These are phyloP conservation scores for Caiman crocodilus DNA, from an alignment of 2,797 vertebrate genomes.

Conservation along the genomic window DNA sequence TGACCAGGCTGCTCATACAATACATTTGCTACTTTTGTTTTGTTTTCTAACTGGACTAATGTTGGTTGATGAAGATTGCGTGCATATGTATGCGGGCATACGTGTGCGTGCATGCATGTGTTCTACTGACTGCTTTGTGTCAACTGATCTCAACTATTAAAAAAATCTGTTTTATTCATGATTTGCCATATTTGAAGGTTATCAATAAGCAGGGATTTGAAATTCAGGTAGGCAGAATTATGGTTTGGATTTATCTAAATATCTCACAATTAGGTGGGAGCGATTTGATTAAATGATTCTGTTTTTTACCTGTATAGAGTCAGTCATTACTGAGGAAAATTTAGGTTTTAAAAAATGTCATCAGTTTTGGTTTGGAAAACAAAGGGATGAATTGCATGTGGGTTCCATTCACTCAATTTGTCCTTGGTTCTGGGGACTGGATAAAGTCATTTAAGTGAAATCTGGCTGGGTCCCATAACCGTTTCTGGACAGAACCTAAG, in stretches of 20 bases:
- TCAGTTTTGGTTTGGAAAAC: conserved; percentile 9
- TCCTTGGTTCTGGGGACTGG: neutral
- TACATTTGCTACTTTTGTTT: conserved; percentile 63
- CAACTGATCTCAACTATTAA: conserved; percentile 52
- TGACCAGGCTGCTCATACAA: conserved; percentile 72
- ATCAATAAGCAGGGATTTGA: neutral
- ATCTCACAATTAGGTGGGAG: fast-evolving
- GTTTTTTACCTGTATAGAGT: neutral
- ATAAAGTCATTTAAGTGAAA: conserved; percentile 19
- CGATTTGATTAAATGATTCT: neutral
- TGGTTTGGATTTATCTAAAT: neutral
- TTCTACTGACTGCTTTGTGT: conserved; percentile 75
- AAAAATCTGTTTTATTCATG: conserved; percentile 67
- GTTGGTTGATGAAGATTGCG: conserved; percentile 65
- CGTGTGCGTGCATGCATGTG: neutral
- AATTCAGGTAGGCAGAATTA: neutral
- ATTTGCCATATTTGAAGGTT: conserved; percentile 66
- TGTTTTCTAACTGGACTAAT: conserved; percentile 69
- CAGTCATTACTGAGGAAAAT: neutral
- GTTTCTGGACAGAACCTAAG: conserved; percentile 49
- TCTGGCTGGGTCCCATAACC: neutral
- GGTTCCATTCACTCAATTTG: neutral
- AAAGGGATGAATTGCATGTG: neutral
- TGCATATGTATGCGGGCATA: neutral
- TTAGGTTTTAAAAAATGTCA: neutral